Base-by-base conservation (phyloP, 1,140 invertebrate genomes). In the Listronotus bonariensis region DNA sequence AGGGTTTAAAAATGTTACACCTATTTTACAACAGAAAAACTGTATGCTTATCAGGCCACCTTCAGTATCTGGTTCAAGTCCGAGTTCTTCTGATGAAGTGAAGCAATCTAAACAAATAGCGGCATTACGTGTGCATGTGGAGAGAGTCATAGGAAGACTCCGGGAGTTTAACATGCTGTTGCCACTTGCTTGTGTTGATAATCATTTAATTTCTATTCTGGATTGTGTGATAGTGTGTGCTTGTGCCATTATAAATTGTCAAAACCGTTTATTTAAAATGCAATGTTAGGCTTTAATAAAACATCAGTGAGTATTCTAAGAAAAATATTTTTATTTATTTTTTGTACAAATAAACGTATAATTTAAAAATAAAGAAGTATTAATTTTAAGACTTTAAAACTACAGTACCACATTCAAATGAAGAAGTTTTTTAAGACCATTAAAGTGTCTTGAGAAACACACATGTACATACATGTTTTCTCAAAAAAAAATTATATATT, bases 1-100 rank as follows among this genome's bases (percentile, higher is more conserved):
- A 56, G 76, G 73, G 8, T 79, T 76, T 36, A 77, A 78, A 70
- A 54, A 76, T 52, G 46, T 79, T 3, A 68, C 77, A 68, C 46
- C 57, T 31, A 61, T 67, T 52, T 65, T 78, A 51, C 11, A 34
- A 11, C 60, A 59, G 54, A 38, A 66, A 15, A 69, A 74, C 15
- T 72, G 74, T 41, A 46, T 63, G 41, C 56, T 81, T 49, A 56
- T 80, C 51, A 60, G 78, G 51, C 78, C 79, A n/a, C 77, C 80
- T 53, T 79, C 74, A 75, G 77, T 80, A 54, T 20, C 5, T 52
- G 12, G 53, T 32, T 58, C 46, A 55, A 52, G 18, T 5, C 72
- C 72, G 36, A 46, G 10, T 26, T 2, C 0, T 67, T 75, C 42
- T 49, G 46, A 20, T 49, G 71, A 74, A 63, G 68, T 60, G 6